Conservation (phyloP, 2,797 vertebrate species). For the Semaprochilodus insignis region DNA sequence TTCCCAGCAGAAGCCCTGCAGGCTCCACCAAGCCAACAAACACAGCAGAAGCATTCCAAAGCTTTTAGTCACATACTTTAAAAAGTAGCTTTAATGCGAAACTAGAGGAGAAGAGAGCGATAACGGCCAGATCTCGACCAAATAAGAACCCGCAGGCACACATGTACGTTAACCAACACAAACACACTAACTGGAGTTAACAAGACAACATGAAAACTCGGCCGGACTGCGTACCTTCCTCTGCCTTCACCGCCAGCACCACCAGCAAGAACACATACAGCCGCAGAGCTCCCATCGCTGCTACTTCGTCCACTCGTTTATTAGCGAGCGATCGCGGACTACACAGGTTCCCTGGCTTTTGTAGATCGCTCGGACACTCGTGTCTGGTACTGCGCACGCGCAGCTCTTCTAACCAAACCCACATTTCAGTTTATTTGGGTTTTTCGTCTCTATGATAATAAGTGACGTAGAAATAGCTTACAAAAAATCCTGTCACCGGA, state of each 20-base stretch:
- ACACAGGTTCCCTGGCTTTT: neutral
- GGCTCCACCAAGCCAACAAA: neutral
- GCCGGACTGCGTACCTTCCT: slow-evolving; percentile 21
- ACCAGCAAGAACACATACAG: slow-evolving; percentile 20
- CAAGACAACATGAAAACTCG: neutral
- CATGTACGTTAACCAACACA: too few relatives aligned
- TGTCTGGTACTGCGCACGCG: neutral
- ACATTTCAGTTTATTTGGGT: neutral
- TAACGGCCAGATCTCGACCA: neutral
- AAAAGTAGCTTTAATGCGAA: neutral
- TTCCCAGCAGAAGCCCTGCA: neutral
- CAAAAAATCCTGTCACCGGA: neutral
- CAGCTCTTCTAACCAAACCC: neutral
- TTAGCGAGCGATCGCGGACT: neutral
- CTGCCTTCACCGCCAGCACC: slow-evolving; percentile 12
- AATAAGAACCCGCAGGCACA: neutral
- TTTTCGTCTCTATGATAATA: neutral
- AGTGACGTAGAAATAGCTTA: neutral
- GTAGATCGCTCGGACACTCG: neutral
- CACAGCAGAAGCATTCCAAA: neutral
- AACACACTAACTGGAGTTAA: neutral
- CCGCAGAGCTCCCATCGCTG: slow-evolving; percentile 19
- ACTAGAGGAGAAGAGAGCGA: neutral
- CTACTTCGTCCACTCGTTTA: neutral
- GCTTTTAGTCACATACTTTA: neutral